Evolutionary conservation across 2,113 vertebrate species (phyloP), one percentile per base, ranked within the genome.

Genomic region (Nannospalax galili): DNA sequence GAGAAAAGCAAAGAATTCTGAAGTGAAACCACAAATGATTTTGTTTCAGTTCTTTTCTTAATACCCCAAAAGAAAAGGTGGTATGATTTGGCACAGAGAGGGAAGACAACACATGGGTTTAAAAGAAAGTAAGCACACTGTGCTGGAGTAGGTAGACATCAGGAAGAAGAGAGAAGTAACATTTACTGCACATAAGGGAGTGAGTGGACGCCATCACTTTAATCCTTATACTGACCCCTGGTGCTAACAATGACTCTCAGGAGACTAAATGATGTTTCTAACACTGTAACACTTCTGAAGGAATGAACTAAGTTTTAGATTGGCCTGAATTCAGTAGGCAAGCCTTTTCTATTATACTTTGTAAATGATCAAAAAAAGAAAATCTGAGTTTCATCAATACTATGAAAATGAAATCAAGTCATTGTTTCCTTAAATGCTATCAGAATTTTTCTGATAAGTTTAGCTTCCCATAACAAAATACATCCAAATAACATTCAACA

Each of bases 391-490:
- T 93, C 30, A 40, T 35, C 92, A 48, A 77, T 62, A 40, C 16
- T 24, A 81, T 45, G 17, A 56, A 88, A 80, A 42, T 56, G 32
- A 91, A 93, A 85, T 24, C 14, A 91, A 95, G 62, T 90, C 5
- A 88, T 26, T 35, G 90, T 88, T 85, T 94, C 42, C 28, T 72
- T 90, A 87, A 93, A 62, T 84, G 58, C 80, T 90, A 81, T 26
- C 40, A 74, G 14, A 92, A 72, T 78, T 74, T 84, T 88, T 37
- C 35, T 89, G 32, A 37, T 72, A 88, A 65, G n/a, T 48, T 92
- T 81, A 86, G 45, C 60, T 70, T 56, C 15, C 48, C 52, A 42
- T 56, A 80, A 93, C 42, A 70, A 87, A 95, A 52, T 84, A 90
- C 82, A 42, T 75, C 17, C 60, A 81, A 58, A 69, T 78, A 26